A percentile compares a stretch with the other conserved stretches of the same genome.
Conservation (phyloP, 2,888 invertebrate species). For the Ernsta delagoae region DNA sequence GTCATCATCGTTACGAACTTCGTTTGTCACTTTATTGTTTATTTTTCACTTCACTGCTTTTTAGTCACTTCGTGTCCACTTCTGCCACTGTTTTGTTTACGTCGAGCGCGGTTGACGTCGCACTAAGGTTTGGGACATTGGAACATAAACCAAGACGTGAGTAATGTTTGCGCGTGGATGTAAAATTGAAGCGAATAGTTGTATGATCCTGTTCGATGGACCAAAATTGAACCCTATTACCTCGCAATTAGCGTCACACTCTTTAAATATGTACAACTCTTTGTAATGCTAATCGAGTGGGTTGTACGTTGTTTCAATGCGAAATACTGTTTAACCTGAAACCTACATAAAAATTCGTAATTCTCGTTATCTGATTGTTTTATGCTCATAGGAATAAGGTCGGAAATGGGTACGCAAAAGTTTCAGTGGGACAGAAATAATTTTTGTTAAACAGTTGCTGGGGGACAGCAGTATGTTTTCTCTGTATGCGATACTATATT, state of each 20-base stretch:
- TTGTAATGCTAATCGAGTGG: slow-evolving; percentile 25
- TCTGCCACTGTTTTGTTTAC: slow-evolving; percentile 41
- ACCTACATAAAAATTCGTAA: slow-evolving; percentile 31
- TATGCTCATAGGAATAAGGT: slow-evolving; percentile 12
- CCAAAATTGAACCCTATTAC: slow-evolving; percentile 25
- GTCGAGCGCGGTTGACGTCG: slow-evolving; percentile 43
- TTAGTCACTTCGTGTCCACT: slow-evolving; percentile 18
- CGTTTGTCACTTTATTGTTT: slow-evolving; percentile 13
- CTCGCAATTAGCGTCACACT: slow-evolving; percentile 10
- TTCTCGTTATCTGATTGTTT: background rate
- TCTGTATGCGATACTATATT: slow-evolving; percentile 35
- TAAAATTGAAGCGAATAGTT: slow-evolving; percentile 14
- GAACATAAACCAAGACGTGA: slow-evolving; percentile 42
- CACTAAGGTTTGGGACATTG: slow-evolving; percentile 43
- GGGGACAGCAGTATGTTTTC: slow-evolving; percentile 38
- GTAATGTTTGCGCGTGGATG: slow-evolving; percentile 44
- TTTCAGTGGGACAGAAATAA: slow-evolving; percentile 43
- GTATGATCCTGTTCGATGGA: slow-evolving; percentile 5
- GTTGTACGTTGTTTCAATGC: slow-evolving; percentile 30
- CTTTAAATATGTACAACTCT: background rate
- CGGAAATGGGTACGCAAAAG: slow-evolving; percentile 9
- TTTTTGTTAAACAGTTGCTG: slow-evolving; percentile 42
- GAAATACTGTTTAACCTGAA: slow-evolving; percentile 29
- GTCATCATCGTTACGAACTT: slow-evolving; percentile 74
- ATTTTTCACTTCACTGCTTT: slow-evolving; percentile 41